A percentile compares a stretch with the other conserved stretches of the same genome.
Evolutionary conservation across 2,797 vertebrate genomes (phyloP).

Genomic region (Falco naumanni): DNA sequence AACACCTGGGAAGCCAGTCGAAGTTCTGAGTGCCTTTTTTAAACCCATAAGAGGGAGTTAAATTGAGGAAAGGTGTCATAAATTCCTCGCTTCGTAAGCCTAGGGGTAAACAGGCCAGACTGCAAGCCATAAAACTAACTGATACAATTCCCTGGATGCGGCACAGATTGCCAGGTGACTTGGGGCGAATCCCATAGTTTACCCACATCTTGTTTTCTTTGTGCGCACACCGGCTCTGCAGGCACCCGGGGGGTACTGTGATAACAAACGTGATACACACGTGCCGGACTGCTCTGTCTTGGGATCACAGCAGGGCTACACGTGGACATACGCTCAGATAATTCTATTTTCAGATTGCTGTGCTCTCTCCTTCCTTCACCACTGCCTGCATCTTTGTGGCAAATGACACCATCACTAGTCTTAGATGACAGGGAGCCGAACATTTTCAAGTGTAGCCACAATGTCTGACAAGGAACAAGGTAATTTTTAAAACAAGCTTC

Average conservation of each 20-base stretch:
- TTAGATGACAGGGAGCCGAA: neutral
- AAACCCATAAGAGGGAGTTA: neutral
- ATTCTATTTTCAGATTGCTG: neutral
- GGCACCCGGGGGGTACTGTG: neutral
- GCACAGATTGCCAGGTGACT: neutral
- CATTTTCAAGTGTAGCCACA: neutral
- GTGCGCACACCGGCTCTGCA: neutral
- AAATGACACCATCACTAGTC: neutral
- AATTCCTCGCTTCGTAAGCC: neutral
- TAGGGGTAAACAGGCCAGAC: fast-evolving
- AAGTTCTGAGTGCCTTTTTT: neutral
- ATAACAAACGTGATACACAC: neutral
- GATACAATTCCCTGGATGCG: neutral
- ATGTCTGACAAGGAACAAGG: neutral
- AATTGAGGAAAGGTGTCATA: neutral
- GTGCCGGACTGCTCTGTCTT: fast-evolving
- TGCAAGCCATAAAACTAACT: neutral
- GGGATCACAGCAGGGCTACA: neutral
- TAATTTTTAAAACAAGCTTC: neutral
- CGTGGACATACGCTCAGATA: fast-evolving
- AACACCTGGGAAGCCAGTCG: neutral
- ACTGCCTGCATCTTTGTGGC: neutral
- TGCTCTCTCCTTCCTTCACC: neutral
- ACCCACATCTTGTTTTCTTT: neutral
- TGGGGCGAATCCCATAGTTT: neutral